These are phyloP conservation scores for Discoglossus pictus DNA, from an alignment of 2,797 vertebrate species.

Conservation along the genomic window DNA sequence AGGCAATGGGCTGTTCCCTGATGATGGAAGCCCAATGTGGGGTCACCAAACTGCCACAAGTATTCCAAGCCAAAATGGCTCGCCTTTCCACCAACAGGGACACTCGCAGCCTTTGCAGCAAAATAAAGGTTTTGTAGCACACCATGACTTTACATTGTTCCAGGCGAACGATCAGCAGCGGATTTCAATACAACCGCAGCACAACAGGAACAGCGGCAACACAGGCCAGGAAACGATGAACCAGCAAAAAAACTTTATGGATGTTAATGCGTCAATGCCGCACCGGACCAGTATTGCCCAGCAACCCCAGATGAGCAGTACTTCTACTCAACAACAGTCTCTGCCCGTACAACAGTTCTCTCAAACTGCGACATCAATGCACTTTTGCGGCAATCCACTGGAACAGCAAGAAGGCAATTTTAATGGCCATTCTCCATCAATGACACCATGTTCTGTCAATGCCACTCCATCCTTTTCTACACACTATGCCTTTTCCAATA, in stretches of 20 bases:
- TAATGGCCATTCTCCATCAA: slow-evolving; percentile 73
- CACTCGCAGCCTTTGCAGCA: slow-evolving; percentile 84
- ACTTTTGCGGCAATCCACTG: slow-evolving; percentile 74
- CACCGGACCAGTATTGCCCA: slow-evolving; percentile 71
- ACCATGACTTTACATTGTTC: slow-evolving; percentile 88
- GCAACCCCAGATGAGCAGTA: slow-evolving; percentile 74
- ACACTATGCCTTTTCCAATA: slow-evolving; percentile 86
- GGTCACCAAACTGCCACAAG: slow-evolving; percentile 80
- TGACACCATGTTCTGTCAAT: slow-evolving; percentile 83
- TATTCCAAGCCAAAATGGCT: slow-evolving; percentile 84
- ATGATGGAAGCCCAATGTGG: slow-evolving; percentile 93
- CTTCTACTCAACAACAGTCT: slow-evolving; percentile 73
- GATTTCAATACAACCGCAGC: slow-evolving; percentile 68
- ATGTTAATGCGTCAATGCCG: slow-evolving; percentile 71
- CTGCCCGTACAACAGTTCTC: slow-evolving; percentile 78
- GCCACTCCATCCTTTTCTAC: slow-evolving; percentile 78
- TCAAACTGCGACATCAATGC: slow-evolving; percentile 72
- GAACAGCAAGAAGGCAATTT: slow-evolving; percentile 70
- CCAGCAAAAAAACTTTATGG: slow-evolving; percentile 83
- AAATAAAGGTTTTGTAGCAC: slow-evolving; percentile 80
- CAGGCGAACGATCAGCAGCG: slow-evolving; percentile 79
- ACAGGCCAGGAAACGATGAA: slow-evolving; percentile 70
- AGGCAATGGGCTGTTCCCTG: slow-evolving; percentile 90
- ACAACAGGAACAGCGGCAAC: slow-evolving; percentile 72
- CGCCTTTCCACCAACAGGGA: slow-evolving; percentile 86